Percentiles rank a stretch among this genome's conserved stretches.
These are phyloP conservation scores for Micropoecilia bifurca DNA, from an alignment of 2,797 vertebrate species.

Conservation along the genomic window DNA sequence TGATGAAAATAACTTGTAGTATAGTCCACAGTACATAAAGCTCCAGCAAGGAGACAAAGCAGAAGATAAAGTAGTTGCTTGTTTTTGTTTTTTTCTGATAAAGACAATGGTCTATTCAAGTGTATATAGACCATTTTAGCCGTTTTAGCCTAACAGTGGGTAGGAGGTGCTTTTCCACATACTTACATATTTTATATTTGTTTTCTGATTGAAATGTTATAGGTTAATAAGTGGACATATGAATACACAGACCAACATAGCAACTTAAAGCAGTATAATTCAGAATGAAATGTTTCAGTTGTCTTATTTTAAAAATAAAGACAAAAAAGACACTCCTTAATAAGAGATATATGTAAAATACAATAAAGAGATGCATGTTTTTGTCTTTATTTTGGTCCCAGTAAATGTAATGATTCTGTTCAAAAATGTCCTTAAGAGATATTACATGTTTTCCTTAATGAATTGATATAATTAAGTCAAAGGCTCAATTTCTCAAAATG, in stretches of 20 bases:
- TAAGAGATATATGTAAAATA: too few species aligned
- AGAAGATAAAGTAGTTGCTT: neutral
- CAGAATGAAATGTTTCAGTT: neutral
- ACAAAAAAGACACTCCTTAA: too few species aligned
- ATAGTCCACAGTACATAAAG: neutral
- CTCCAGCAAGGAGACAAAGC: constrained; percentile 5
- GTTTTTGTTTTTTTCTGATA: too few species aligned
- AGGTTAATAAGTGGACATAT: neutral
- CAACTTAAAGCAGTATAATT: neutral
- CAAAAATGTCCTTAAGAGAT: neutral
- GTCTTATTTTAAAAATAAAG: too few species aligned
- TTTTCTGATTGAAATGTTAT: neutral
- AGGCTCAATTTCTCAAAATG: neutral
- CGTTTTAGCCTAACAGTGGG: too few species aligned
- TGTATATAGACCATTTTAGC: too few species aligned
- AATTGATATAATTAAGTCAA: neutral
- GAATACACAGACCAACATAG: neutral
- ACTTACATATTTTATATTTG: too few species aligned
- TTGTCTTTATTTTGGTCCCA: neutral
- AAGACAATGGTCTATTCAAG: neutral
- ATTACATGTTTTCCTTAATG: neutral
- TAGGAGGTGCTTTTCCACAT: neutral
- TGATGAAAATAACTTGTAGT: constrained; percentile 3
- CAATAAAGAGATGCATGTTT: too few species aligned
- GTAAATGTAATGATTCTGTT: neutral